Evolutionary conservation across 1,140 invertebrate species (phyloP), one percentile per base, ranked within the genome.

Genomic region (Drosophila erecta): DNA sequence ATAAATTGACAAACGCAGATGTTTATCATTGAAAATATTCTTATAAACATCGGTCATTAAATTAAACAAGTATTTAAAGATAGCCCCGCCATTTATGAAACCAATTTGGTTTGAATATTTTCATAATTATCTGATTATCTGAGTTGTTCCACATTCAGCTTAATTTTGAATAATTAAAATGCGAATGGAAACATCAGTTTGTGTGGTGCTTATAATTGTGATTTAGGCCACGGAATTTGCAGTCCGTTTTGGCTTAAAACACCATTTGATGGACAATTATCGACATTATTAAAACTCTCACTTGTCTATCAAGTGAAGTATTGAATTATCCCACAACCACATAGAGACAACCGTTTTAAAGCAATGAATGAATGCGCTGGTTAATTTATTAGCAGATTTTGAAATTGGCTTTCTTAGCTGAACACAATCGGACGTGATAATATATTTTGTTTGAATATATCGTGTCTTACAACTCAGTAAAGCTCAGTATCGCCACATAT

Each of bases 151-250:
- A 24, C 27, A 12, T 30, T 58, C 10, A 27, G 15, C 53, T 30
- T 17, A 20, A 35, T 56, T 55, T 56, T 58, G 51, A 61, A 61
- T 41, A 15, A 27, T 12, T 57, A 61, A n/a, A 14, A 37, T 24
- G 49, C 27, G 22, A 37, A 24, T 59, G 20, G 4, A 24, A 37
- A 37, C 12, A 7, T 14, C 12, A 30, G 24, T 24, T 24, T 24
- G 24, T 24, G 24, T 24, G 24, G 24, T 24, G 24, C 4, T 30
- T 8, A 30, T 22, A 55, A 14, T 11, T 12, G 5, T 24, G 44
- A n/a, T 2, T 33, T 14, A 15, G 14, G 47, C 11, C 46, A 30
- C 33, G 46, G 2, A 8, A 30, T 8, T 8, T 30, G 7, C 27
- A 30, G 0, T 1, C 8, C 30, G 8, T 30, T 30, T 30, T 0